Conservation (phyloP, 1,140 invertebrate species). For the Vanessa atalanta region DNA sequence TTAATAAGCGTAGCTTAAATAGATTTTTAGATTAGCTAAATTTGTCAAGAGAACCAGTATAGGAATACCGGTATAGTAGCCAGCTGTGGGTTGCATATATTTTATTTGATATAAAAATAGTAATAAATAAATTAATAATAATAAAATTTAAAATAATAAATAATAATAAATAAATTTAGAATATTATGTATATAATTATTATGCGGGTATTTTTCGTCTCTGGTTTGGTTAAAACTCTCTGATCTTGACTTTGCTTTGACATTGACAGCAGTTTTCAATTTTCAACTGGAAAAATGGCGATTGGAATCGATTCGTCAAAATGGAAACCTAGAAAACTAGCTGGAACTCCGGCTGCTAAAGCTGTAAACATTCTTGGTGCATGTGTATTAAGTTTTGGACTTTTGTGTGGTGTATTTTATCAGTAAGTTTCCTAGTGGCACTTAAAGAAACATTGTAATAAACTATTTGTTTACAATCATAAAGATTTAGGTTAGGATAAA, state of each 20-base stretch:
- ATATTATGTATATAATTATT: no score
- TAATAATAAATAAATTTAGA: no score
- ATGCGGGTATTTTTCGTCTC: no score
- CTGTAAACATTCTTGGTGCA: slow-evolving; percentile 69
- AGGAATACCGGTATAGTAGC: no score
- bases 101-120: no score
- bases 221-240: no score
- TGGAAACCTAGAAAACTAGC: slow-evolving; percentile 80
- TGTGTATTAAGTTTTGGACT: slow-evolving; percentile 58
- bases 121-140: no score
- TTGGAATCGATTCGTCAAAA: slow-evolving; percentile 70
- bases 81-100: no score
- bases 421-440: slow-evolving; percentile 50
- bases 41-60: no score
- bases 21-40: no score
- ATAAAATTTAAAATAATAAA: no score
- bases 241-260: neutral
- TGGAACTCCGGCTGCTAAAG: slow-evolving; percentile 77
- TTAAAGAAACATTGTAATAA: neutral
- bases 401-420: slow-evolving; percentile 55
- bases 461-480: slow-evolving; percentile 9
- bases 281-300: slow-evolving; percentile 61
- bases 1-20: no score
- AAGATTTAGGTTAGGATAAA: neutral
- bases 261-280: slow-evolving; percentile 10